Conservation (phyloP, 1,140 invertebrate species). For the Orchestia grillus region DNA sequence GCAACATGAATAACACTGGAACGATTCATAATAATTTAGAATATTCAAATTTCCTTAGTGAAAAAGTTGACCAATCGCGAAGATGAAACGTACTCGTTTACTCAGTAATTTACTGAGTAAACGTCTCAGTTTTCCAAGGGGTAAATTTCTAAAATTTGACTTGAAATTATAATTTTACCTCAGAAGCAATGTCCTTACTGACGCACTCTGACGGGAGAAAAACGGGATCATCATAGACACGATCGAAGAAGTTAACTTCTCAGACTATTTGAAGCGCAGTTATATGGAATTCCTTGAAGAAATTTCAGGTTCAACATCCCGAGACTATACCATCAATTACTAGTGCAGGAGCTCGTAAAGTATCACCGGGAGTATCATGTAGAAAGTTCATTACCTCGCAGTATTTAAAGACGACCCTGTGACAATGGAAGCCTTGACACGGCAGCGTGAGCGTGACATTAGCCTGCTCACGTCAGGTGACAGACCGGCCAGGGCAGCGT, state of each 20-base stretch:
- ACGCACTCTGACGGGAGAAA: neutral
- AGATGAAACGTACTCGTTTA: neutral
- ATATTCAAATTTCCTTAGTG: neutral
- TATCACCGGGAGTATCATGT: neutral
- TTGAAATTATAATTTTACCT: neutral
- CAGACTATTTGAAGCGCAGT: neutral
- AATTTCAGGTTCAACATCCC: neutral
- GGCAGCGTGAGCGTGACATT: neutral
- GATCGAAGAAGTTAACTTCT: neutral
- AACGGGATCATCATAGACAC: neutral
- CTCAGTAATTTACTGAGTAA: neutral
- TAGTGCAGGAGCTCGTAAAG: neutral
- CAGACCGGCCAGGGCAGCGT: neutral
- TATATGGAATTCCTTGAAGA: neutral
- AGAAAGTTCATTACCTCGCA: neutral
- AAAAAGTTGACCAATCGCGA: neutral
- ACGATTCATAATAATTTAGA: neutral
- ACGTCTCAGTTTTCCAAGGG: neutral
- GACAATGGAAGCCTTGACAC: conserved; percentile 19
- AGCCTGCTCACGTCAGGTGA: neutral
- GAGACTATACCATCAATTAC: neutral
- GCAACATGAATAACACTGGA: neutral
- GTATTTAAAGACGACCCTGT: neutral
- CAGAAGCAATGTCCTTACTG: neutral
- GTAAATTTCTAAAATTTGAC: neutral